Evolutionary conservation across 2,888 invertebrate species (phyloP), one percentile per base, ranked within the genome.

Genomic region (Dasypogon diadema): DNA sequence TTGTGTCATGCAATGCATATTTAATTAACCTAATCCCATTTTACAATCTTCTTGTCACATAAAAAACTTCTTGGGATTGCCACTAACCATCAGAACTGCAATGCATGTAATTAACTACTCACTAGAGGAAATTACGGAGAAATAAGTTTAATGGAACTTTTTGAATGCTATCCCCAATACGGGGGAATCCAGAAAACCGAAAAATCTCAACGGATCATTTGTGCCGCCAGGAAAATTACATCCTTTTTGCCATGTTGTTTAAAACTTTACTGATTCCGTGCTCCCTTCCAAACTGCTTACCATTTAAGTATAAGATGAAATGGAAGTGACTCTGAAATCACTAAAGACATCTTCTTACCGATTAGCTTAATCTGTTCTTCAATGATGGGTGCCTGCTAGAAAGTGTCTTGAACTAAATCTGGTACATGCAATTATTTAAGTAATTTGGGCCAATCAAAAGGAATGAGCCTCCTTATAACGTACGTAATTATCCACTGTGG

Each of bases 381-480:
- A 5, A 37, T 37, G 16, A 48, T n/a, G 12, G 3, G 48, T 48
- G 3, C 30, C 3, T 8, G 48, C 3, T 12, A 48, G 12, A 48
- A 48, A 48, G 30, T 6, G 48, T 16, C 16, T 16, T n/a, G n/a
- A 8, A 8, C 48, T 2, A 48, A 48, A 14, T 16, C 16, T 48
- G 48, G 12, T 3, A 48, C 2, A 14, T 48, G 16, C 18, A 51
- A 51, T 21, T 51, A 51, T 51, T 51, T 21, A 51, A 51, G 51
- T 51, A 51, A 51, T 51, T 51, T 16, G 18, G 51, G n/a, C 51
- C 51, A 16, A 51, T 51, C 51, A 51, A 51, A 51, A 51, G 21
- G 51, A 21, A 51, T 51, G 6, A 6, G 16, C 16, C 10, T 51
- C 18, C 51, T 16, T 51, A 21, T 21, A 51, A 16, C 5, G 16